A percentile compares a stretch with the other conserved stretches of the same genome.
phyloP scores from a whole-genome alignment of 2,888 invertebrate genomes.

The Caenorhabditis sp. region DNA sequence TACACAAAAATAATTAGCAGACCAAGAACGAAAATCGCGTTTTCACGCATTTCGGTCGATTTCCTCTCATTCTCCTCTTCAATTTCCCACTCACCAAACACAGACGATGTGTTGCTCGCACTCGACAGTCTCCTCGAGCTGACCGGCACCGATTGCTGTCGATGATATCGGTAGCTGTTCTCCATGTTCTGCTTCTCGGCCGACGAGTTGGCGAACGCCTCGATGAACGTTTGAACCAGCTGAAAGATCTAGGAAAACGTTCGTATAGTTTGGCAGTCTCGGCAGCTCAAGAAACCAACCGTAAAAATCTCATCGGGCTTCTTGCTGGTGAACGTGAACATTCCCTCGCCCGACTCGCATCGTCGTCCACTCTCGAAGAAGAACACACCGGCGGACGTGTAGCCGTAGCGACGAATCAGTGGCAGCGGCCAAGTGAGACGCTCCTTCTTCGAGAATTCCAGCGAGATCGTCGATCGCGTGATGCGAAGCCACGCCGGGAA shows the following conservation, averaged over 20 bases:
- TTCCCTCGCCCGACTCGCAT: conserved; percentile 81
- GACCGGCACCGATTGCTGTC: conserved; percentile 62
- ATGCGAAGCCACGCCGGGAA: conserved; percentile 77
- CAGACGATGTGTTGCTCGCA: conserved; percentile 46
- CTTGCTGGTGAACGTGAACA: conserved; percentile 81
- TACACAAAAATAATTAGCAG: background rate
- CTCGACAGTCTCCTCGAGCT: conserved; percentile 53
- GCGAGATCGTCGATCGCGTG: conserved; percentile 67
- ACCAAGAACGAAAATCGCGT: too few relatives aligned
- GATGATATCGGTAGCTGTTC: conserved; percentile 56
- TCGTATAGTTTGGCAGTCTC: too few relatives aligned
- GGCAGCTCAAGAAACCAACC: conserved; percentile 47
- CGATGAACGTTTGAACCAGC: conserved; percentile 73
- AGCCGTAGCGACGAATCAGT: conserved; percentile 80
- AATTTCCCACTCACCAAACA: conserved; percentile 28
- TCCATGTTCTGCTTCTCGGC: conserved; percentile 63
- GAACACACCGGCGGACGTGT: conserved; percentile 80
- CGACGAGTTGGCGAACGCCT: conserved; percentile 71
- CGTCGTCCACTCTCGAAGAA: conserved; percentile 81
- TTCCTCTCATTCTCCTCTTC: background rate
- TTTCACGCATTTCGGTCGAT: too few relatives aligned
- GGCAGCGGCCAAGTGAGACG: conserved; percentile 78
- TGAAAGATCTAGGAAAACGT: conserved; percentile 38
- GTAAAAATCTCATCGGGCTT: conserved; percentile 81
- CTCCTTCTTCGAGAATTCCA: conserved; percentile 74